Evolutionary conservation across 2,797 vertebrate genomes (phyloP), one percentile per base, ranked within the genome.

Genomic region (Monodelphis domestica): DNA sequence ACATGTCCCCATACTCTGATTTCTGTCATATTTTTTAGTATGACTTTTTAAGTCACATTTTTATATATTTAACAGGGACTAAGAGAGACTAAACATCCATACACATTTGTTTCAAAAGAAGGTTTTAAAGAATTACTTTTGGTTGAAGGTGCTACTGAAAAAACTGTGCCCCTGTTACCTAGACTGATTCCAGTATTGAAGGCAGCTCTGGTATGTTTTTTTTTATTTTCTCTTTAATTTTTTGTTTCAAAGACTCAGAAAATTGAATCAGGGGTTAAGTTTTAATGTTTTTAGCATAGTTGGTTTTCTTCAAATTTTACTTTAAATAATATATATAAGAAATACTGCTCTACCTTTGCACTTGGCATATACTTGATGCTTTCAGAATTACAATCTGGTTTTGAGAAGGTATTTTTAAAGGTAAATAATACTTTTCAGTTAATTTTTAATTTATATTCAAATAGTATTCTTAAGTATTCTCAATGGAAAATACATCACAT

Each of bases 61-160:
- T 96, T 93, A 26, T 1, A 5, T 96, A 92, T 97, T 89, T 84
- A 94, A 90, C 98, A 99, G 99, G 99, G 99, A 50, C 95, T 99
- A 56, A 98, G 97, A 97, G 98, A 99, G 94, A 99, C 98, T 9
- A 98, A 97, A 88, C 98, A 99, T 89, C 99, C 98, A 0, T 98
- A 99, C 11, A 99, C 98, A 0, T 99, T 99, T 97, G 98, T 99
- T 91, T 98, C 99, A 55, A 98, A 98, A 96, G 99, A 99, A 29
- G 99, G 98, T 50, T 99, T 99, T 96, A 98, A 98, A 96, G 98
- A 99, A 93, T 93, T 99, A 45, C 98, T 99, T 54, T 94, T 96
- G 95, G 98, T 98, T 91, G 95, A 96, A 55, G 98, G 95, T 89
- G 98, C 98, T 95, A 15, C 97, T 90, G 98, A 98, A 87, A 99